Evolutionary conservation across 1,140 invertebrate species (phyloP).

Genomic region (Maconellicoccus hirsutus): DNA sequence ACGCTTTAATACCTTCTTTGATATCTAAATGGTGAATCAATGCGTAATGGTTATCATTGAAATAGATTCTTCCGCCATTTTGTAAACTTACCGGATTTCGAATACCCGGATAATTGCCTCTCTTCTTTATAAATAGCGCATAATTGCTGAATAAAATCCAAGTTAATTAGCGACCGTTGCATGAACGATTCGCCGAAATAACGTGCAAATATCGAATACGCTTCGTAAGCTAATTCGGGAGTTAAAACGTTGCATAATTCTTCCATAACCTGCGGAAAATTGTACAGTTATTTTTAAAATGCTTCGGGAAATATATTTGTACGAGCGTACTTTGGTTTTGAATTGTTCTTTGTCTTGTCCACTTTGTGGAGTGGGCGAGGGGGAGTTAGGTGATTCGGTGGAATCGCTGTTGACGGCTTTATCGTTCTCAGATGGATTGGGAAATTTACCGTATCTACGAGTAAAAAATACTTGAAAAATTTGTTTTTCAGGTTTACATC

Average conservation of each 20-base stretch:
- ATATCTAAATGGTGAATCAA: conserved; percentile 13
- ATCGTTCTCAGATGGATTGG: not conserved
- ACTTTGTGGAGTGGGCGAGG: conserved; percentile 5
- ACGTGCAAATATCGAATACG: conserved; percentile 63
- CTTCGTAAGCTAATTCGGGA: conserved; percentile 64
- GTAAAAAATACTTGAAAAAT: not conserved
- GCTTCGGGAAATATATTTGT: no score
- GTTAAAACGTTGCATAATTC: conserved; percentile 73
- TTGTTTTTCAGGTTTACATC: not conserved
- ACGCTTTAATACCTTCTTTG: conserved; percentile 23
- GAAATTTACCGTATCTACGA: not conserved
- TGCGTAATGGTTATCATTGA: not conserved
- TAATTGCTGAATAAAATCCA: conserved; percentile 59
- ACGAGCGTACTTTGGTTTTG: conserved; percentile 25
- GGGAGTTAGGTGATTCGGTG: conserved; percentile 25
- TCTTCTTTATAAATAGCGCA: conserved; percentile 35
- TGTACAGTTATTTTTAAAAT: not conserved
- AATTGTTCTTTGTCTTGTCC: conserved; percentile 23
- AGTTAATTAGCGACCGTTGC: conserved; percentile 60
- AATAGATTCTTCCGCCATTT: not conserved
- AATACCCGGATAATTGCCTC: conserved; percentile 22
- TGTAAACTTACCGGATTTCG: conserved; percentile 24
- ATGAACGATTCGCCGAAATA: conserved; percentile 59
- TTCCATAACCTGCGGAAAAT: conserved; percentile 46
- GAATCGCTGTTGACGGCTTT: conserved; percentile 26